A percentile compares a stretch with the other conserved stretches of the same genome.
These are phyloP conservation scores for Carterocephalus palaemon DNA, from an alignment of 2,888 invertebrate species.

Conservation along the genomic window DNA sequence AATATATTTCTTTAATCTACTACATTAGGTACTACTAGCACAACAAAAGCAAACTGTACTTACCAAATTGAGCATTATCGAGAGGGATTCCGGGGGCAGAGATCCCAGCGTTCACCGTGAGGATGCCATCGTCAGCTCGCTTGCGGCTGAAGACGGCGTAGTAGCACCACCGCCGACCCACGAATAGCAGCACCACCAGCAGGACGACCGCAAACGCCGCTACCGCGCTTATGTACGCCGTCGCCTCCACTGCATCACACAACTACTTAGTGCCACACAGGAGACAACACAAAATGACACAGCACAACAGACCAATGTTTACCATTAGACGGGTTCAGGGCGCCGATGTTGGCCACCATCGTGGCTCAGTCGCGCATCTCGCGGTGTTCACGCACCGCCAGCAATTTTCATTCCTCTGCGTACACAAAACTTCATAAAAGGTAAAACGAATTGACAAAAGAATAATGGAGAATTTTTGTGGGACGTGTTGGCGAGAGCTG, in stretches of 20 bases:
- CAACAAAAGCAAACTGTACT: conserved; percentile 32
- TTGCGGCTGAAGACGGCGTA: conserved; percentile 59
- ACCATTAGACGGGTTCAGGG: conserved; percentile 67
- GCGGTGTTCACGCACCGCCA: conserved; percentile 25
- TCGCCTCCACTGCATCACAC: conserved; percentile 84
- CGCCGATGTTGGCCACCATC: conserved; percentile 71
- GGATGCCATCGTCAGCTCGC: conserved; percentile 62
- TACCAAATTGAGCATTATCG: conserved; percentile 71
- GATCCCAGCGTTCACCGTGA: conserved; percentile 64
- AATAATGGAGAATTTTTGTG: conserved; percentile 49
- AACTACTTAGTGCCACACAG: conserved; percentile 26
- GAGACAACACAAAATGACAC: too few species aligned
- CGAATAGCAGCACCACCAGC: conserved; percentile 90
- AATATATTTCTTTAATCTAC: too few species aligned
- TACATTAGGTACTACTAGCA: too few species aligned
- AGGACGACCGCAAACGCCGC: conserved; percentile 90
- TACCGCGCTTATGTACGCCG: conserved; percentile 92
- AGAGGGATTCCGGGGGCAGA: conserved; percentile 54
- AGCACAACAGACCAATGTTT: conserved; percentile 52
- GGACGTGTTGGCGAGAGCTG: conserved; percentile 61
- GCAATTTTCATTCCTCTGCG: conserved; percentile 3
- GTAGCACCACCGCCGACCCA: conserved; percentile 85
- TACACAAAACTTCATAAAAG: conserved; percentile 20
- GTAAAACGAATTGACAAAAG: conserved; percentile 31
- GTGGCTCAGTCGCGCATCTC: conserved; percentile 38